Evolutionary conservation across 2,797 vertebrate genomes (phyloP), one percentile per base, ranked within the genome.

Genomic region (Perodicticus potto): DNA sequence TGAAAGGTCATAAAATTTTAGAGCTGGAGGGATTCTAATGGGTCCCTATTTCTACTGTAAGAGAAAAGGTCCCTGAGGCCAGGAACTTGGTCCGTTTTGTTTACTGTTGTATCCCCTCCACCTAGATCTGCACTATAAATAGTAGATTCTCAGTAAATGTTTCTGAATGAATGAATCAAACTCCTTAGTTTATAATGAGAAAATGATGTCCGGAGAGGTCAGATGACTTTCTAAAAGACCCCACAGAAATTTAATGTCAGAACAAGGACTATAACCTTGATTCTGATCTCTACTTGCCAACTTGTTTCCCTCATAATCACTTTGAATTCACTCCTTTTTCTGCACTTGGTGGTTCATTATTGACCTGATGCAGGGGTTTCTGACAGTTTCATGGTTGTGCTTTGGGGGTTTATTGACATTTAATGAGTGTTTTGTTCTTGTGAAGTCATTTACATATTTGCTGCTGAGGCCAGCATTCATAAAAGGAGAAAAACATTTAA

Each of bases 401-500:
- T 91, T 80, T 91, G 81, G 86, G 88, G 81, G 84, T 89, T 91
- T 93, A 12, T 95, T 96, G 94, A 19, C 57, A 72, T 91, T 95
- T 92, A 49, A 59, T 83, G 53, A 32, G 59, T 95, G 86, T 7
- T 23, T 82, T 97, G 78, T 96, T 86, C 34, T 89, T 37, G 72
- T 86, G 86, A 93, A 93, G 7, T 86, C 45, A 96, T 97, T 97
- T 93, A 78, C 93, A 95, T 93, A 63, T 93, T 88, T 94, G 14
- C 89, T 93, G 78, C 7, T 97, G 57, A 93, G 93, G 86, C 43
- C 57, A 91, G 67, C 27, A 10, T 25, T 76, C 20, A 5, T 81
- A 65, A 43, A 93, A 97, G 91, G 82, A 80, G 67, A 84, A 94
- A 95, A 95, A 49, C 83, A 95, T 97, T 96, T 90, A 96, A 98